phyloP scores from a whole-genome alignment of 2,888 invertebrate species.

The Caenorhabditis sinica region DNA sequence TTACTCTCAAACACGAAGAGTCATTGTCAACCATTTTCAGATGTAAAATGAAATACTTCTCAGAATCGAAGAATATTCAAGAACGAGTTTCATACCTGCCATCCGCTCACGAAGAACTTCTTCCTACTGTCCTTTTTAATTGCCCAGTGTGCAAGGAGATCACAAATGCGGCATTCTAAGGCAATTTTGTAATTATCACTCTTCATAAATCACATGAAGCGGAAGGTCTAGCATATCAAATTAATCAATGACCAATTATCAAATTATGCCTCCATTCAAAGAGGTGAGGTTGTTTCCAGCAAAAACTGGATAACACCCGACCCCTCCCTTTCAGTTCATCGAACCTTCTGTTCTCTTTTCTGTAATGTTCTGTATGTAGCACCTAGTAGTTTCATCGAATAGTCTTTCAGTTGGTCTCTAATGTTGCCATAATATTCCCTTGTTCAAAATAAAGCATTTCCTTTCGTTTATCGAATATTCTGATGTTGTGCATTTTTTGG shows the following conservation, averaged over 20 bases:
- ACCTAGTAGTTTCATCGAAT: too few species aligned
- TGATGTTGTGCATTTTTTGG: background rate
- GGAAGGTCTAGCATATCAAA: slow-evolving; percentile 7
- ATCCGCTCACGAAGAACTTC: slow-evolving; percentile 34
- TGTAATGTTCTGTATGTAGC: background rate
- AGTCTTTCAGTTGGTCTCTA: too few species aligned
- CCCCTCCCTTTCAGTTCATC: slow-evolving; percentile 2
- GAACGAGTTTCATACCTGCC: slow-evolving; percentile 51
- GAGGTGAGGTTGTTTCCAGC: slow-evolving; percentile 13
- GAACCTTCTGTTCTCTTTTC: background rate
- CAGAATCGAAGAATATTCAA: slow-evolving; percentile 44
- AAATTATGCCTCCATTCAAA: slow-evolving; percentile 5
- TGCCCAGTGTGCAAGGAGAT: slow-evolving; percentile 58
- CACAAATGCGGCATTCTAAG: slow-evolving; percentile 10
- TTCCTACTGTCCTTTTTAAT: slow-evolving; percentile 54
- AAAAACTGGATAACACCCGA: slow-evolving; percentile 35
- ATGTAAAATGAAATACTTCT: slow-evolving; percentile 62
- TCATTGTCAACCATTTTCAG: slow-evolving; percentile 29
- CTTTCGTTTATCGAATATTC: background rate
- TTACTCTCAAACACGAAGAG: background rate
- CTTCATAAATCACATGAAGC: background rate
- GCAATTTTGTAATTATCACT: background rate
- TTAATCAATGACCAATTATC: slow-evolving; percentile 36
- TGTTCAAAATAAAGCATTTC: background rate
- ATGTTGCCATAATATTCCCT: background rate